Conservation (phyloP, 2,888 invertebrate genomes). For the Acronicta alni region DNA sequence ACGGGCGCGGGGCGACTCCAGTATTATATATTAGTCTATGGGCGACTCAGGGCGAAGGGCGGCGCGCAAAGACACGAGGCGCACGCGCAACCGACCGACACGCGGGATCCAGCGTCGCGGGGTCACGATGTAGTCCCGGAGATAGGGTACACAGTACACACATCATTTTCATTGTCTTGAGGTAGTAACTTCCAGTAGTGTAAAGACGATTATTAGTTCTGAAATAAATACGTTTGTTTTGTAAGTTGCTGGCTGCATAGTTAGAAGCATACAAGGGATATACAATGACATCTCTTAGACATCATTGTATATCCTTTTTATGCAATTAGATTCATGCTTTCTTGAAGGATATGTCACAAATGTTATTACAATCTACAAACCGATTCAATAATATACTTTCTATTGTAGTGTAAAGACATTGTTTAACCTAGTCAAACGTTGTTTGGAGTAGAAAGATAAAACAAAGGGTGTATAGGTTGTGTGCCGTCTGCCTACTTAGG, state of each 20-base stretch:
- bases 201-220: neutral
- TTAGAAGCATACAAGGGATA: too few relatives aligned
- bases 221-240: neutral
- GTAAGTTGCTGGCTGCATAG: too few relatives aligned
- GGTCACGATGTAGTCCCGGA: slow-evolving; percentile 31
- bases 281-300: too few relatives aligned
- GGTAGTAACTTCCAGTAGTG: too few relatives aligned
- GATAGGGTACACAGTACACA: slow-evolving; percentile 1
- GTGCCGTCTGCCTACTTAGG: neutral
- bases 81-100: slow-evolving; percentile 37
- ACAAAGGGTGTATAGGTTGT: neutral
- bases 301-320: too few relatives aligned
- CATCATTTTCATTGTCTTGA: neutral
- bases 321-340: neutral
- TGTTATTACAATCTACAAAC: neutral
- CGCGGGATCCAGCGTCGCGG: slow-evolving; percentile 23
- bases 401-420: neutral
- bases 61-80: slow-evolving; percentile 21
- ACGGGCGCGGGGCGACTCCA: slow-evolving; percentile 1
- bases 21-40: too few relatives aligned
- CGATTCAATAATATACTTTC: neutral
- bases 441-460: slow-evolving; percentile 1
- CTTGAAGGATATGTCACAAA: neutral
- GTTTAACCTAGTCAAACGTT: neutral
- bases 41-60: slow-evolving; percentile 18